Evolutionary conservation across 1,140 invertebrate genomes (phyloP).

Genomic region (Nymphalis io): DNA sequence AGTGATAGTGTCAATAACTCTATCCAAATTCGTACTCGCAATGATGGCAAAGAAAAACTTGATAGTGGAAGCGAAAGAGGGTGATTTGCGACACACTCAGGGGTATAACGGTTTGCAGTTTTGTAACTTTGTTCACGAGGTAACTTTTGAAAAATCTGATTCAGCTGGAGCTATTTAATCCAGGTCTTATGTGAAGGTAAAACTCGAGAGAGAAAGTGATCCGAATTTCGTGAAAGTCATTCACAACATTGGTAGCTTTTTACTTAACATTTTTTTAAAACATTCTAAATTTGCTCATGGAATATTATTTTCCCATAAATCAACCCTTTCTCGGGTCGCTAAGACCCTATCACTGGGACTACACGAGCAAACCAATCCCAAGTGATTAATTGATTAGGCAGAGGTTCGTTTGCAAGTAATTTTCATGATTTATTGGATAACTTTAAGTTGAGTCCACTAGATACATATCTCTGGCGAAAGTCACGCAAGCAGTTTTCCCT

Average conservation of each 20-base stretch:
- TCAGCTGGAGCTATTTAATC: slow-evolving; percentile 24
- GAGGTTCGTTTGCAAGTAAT: slow-evolving; percentile 69
- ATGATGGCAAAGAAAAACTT: slow-evolving; percentile 42
- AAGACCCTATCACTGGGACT: slow-evolving; percentile 63
- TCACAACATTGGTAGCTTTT: slow-evolving; percentile 15
- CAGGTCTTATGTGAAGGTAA: slow-evolving; percentile 13
- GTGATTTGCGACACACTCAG: slow-evolving; percentile 38
- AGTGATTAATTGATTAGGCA: slow-evolving; percentile 77
- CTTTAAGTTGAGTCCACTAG: slow-evolving; percentile 35
- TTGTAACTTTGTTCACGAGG: slow-evolving; percentile 29
- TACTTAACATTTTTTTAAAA: slow-evolving; percentile 33
- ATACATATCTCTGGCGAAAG: slow-evolving; percentile 43
- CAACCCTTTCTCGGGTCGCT: slow-evolving; percentile 63
- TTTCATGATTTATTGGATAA: slow-evolving; percentile 72
- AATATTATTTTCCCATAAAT: slow-evolving; percentile 76
- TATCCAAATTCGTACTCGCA: slow-evolving; percentile 35
- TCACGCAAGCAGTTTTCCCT: slow-evolving; percentile 42
- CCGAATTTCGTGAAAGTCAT: slow-evolving; percentile 15
- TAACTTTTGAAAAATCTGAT: slow-evolving; percentile 30
- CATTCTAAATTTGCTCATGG: slow-evolving; percentile 61
- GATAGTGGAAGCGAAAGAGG: slow-evolving; percentile 36
- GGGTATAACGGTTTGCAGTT: slow-evolving; percentile 32
- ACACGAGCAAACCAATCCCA: slow-evolving; percentile 61
- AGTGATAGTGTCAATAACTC: slow-evolving; percentile 37
- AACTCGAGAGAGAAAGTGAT: slow-evolving; percentile 4